Base-by-base conservation (phyloP, 2,113 vertebrate species). In the Electrona antarctica region DNA sequence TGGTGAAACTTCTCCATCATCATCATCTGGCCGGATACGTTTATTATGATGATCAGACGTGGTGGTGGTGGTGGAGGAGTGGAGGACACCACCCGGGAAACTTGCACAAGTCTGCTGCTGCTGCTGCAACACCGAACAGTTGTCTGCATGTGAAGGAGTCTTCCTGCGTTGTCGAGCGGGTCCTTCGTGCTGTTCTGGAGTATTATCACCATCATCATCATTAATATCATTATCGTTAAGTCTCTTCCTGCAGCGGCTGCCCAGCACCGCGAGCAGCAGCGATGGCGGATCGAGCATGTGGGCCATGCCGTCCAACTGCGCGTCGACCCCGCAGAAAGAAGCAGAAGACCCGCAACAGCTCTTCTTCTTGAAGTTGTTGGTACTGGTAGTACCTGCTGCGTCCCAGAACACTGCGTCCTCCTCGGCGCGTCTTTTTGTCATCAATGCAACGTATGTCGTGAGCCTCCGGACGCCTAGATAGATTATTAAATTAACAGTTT, bases 351-450 rank as follows among this genome's bases (percentile, higher is more conserved):
- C 86, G 72, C 71, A 74, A n/a, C 33, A 41, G 33, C 33, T 41
- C 33, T 6, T 41, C 33, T 41, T 41, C 33, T 4, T 41, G 3
- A 41, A 21, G 21, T 21, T 21, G 21, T 21, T 41, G 33, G 33
- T 41, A 21, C 21, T 21, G 33, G 33, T 41, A 4, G 33, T 41
- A 41, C 33, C 33, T 0, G 89, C 79, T 21, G 61, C 47, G 8
- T 82, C 78, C 45, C 60, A 67, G 28, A 76, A 50, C 59, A 84
- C 56, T 0, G 21, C 7, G 41, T 81, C 65, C 15, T 21, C 21
- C 21, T 93, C 92, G 0, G 89, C 76, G 3, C 79, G 83, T 28
- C 93, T 88, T 71, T 94, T 94, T 46, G 86, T 83, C 93, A 92
- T 94, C 0, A 55, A 14, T 66, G 51, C 60, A 15, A 0, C 12